Conservation (phyloP, 1,140 invertebrate species). For the Drosophila tristis region DNA sequence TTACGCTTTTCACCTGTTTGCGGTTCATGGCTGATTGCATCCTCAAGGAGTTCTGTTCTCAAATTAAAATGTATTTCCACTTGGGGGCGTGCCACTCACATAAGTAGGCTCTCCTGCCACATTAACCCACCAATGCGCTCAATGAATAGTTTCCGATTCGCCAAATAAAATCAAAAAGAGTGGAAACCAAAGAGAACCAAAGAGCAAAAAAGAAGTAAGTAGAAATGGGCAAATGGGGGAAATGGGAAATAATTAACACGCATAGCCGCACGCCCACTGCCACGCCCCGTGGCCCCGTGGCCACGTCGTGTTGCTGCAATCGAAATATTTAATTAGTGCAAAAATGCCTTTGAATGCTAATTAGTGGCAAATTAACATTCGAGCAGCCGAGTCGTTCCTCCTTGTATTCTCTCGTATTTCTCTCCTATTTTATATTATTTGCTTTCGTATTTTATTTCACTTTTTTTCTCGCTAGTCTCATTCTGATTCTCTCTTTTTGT, state of each 20-base stretch:
- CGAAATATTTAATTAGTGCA: conserved; percentile 82
- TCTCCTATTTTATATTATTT: conserved; percentile 29
- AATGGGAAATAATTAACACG: conserved; percentile 66
- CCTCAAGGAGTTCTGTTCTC: conserved; percentile 70
- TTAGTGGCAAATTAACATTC: conserved; percentile 82
- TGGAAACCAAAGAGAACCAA: conserved; percentile 12
- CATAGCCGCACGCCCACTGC: conserved; percentile 28
- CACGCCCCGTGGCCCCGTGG: conserved; percentile 3
- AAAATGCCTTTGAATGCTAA: conserved; percentile 82
- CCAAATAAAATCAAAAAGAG: conserved; percentile 44
- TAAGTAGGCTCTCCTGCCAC: conserved; percentile 66
- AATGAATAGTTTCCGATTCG: conserved; percentile 77
- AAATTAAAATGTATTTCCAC: conserved; percentile 74
- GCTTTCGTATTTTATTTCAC: conserved; percentile 15
- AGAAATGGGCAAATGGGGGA: not conserved
- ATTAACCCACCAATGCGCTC: conserved; percentile 54
- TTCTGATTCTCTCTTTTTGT: conserved; percentile 2
- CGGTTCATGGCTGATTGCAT: conserved; percentile 72
- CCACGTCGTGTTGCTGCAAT: conserved; percentile 48
- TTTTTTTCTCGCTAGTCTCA: not conserved
- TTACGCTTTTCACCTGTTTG: conserved; percentile 73
- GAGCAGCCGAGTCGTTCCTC: conserved; percentile 35
- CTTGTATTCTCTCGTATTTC: conserved; percentile 2
- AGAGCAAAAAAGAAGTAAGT: too few relatives aligned
- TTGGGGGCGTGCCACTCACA: conserved; percentile 22